These are phyloP conservation scores for Gobionotothen gibberifrons DNA, from an alignment of 2,797 vertebrate species.

Conservation along the genomic window DNA sequence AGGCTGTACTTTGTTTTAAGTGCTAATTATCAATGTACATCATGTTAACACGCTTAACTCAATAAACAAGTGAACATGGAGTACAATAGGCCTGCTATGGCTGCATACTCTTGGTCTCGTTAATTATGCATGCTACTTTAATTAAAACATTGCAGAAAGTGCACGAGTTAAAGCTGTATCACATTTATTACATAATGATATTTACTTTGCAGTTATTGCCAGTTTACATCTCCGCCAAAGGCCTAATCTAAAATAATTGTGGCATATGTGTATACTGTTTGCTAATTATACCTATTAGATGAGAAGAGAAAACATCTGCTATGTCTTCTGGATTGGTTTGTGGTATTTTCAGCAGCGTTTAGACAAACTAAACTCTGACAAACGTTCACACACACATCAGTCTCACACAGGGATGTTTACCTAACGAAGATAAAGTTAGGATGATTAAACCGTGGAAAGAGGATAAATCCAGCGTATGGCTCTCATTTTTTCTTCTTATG, in stretches of 20 bases:
- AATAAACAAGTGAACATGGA: not conserved
- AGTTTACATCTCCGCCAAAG: not conserved
- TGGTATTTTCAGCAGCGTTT: conserved; percentile 24
- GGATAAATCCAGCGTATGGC: conserved; percentile 50
- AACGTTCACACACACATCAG: conserved; percentile 5
- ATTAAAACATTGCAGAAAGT: not conserved
- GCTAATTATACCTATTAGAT: not conserved
- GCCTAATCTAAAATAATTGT: not conserved
- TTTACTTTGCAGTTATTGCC: not conserved
- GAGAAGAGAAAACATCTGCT: not conserved
- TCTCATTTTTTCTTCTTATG: conserved; percentile 44
- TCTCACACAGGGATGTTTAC: conserved; percentile 33
- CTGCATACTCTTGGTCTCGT: not conserved
- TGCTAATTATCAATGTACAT: not conserved
- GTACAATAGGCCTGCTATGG: not conserved
- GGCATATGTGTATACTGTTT: not conserved
- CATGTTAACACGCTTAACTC: not conserved
- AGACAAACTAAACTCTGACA: conserved; percentile 26
- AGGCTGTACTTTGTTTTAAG: not conserved
- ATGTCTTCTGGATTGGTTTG: conserved; percentile 1
- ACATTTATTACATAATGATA: not conserved
- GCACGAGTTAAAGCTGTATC: not conserved
- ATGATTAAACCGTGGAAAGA: conserved; percentile 51
- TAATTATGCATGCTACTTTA: not conserved
- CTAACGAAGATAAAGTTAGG: conserved; percentile 24